Evolutionary conservation across 2,888 invertebrate genomes (phyloP).

Genomic region (Ferdinandea cuprea): DNA sequence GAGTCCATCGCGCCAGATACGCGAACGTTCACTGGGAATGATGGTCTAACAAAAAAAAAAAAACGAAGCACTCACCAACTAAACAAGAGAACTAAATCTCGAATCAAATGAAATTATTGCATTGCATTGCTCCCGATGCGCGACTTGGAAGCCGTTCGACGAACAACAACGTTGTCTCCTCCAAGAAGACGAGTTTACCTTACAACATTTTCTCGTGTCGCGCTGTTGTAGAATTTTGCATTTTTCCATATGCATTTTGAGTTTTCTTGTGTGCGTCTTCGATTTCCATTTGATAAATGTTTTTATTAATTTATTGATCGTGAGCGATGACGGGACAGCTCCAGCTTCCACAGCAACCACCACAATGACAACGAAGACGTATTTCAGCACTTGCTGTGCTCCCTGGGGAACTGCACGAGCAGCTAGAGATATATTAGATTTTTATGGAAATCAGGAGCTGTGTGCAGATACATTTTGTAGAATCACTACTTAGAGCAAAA

Average conservation of each 20-base stretch:
- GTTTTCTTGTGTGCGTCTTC: conserved; percentile 45
- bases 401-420: conserved; percentile 38
- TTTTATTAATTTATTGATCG: conserved; percentile 74
- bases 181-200: conserved; percentile 57
- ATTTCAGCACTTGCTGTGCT: conserved; percentile 41
- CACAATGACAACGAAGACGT: neutral
- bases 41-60: conserved; percentile 18
- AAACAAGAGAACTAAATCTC: neutral
- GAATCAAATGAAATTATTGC: conserved; percentile 52
- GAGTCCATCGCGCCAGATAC: conserved; percentile 14
- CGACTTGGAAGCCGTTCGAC: conserved; percentile 2
- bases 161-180: neutral
- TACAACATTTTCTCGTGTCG: conserved; percentile 73
- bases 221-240: conserved; percentile 67
- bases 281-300: conserved; percentile 74
- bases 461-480: conserved; percentile 47
- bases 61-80: no score
- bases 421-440: conserved; percentile 71
- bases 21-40: conserved; percentile 7
- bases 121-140: conserved; percentile 24
- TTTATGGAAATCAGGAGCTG: conserved; percentile 61
- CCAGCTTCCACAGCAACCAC: conserved; percentile 8
- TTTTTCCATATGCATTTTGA: conserved; percentile 72
- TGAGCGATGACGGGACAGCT: conserved; percentile 43
- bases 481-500: conserved; percentile 12